Percentiles rank a stretch among this genome's conserved stretches.
phyloP scores from a whole-genome alignment of 1,140 invertebrate genomes.

The Scylla paramamosain region DNA sequence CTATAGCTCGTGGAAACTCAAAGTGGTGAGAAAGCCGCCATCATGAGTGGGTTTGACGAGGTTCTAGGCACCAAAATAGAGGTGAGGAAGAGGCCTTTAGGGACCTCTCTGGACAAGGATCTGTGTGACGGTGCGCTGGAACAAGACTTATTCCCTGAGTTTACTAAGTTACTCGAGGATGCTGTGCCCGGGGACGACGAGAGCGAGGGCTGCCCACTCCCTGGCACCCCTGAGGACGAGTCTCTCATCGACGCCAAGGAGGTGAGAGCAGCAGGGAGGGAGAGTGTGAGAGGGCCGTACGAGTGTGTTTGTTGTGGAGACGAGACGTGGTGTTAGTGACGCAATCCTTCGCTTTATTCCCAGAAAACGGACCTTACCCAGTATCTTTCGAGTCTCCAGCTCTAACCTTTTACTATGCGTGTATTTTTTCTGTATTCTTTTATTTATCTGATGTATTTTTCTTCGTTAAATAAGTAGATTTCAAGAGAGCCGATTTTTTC shows the following conservation, averaged over 20 bases:
- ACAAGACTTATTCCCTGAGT: conserved; percentile 76
- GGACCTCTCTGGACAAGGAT: conserved; percentile 33
- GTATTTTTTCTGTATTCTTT: too few relatives aligned
- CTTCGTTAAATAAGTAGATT: too few relatives aligned
- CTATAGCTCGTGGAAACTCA: too few relatives aligned
- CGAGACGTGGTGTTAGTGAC: conserved; percentile 3
- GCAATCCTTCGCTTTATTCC: conserved; percentile 26
- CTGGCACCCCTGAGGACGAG: conserved; percentile 91
- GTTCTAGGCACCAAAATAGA: conserved; percentile 64
- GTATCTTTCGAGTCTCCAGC: too few relatives aligned
- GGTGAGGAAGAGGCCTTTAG: conserved; percentile 70
- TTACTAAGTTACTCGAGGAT: conserved; percentile 74
- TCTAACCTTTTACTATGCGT: too few relatives aligned
- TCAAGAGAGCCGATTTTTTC: neutral
- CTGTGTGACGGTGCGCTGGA: conserved; percentile 53
- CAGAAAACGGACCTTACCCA: neutral
- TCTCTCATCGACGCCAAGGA: conserved; percentile 69
- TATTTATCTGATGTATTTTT: neutral
- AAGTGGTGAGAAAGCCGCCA: neutral
- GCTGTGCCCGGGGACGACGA: conserved; percentile 85
- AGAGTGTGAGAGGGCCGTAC: too few relatives aligned
- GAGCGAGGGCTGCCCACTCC: conserved; percentile 86
- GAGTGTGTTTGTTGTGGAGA: neutral
- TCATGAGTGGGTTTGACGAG: conserved; percentile 72
- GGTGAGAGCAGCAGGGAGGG: conserved; percentile 38